phyloP scores from a whole-genome alignment of 2,888 invertebrate genomes.

The Dynastes hyllus region DNA sequence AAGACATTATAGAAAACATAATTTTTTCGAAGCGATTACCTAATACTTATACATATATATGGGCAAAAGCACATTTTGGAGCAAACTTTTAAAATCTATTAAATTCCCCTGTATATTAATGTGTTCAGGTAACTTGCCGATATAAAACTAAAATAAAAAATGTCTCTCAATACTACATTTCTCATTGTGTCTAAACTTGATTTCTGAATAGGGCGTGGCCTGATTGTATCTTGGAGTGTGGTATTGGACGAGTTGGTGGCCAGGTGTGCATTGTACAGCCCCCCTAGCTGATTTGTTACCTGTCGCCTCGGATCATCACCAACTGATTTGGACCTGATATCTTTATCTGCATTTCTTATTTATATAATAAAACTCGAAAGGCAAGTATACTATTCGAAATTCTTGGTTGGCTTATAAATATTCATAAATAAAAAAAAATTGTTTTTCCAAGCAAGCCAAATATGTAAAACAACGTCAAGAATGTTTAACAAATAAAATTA shows the following conservation, averaged over 20 bases:
- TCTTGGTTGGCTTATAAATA: conserved; percentile 8
- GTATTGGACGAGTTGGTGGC: conserved; percentile 63
- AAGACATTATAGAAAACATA: too few relatives aligned
- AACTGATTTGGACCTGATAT: conserved; percentile 61
- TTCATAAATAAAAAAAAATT: not conserved
- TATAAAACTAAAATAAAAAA: conserved; percentile 30
- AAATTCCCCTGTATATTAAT: not conserved
- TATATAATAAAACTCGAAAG: conserved; percentile 43
- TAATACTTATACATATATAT: too few relatives aligned
- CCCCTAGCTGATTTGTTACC: conserved; percentile 65
- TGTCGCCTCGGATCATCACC: conserved; percentile 63
- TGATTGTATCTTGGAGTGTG: conserved; percentile 57
- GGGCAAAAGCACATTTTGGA: too few relatives aligned
- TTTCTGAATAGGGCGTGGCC: conserved; percentile 57
- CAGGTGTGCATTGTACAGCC: conserved; percentile 63
- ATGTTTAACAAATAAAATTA: too few relatives aligned
- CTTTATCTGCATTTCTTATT: conserved; percentile 58
- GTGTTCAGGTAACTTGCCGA: not conserved
- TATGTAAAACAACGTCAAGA: too few relatives aligned
- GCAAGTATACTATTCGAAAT: conserved; percentile 22
- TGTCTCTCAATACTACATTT: conserved; percentile 52
- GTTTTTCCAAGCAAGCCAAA: not conserved
- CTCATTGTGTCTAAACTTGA: conserved; percentile 53
- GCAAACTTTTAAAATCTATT: not conserved
- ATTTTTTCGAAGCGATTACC: too few relatives aligned